These are phyloP conservation scores for Eretmocerus hayati DNA, from an alignment of 2,888 invertebrate species.

Conservation along the genomic window DNA sequence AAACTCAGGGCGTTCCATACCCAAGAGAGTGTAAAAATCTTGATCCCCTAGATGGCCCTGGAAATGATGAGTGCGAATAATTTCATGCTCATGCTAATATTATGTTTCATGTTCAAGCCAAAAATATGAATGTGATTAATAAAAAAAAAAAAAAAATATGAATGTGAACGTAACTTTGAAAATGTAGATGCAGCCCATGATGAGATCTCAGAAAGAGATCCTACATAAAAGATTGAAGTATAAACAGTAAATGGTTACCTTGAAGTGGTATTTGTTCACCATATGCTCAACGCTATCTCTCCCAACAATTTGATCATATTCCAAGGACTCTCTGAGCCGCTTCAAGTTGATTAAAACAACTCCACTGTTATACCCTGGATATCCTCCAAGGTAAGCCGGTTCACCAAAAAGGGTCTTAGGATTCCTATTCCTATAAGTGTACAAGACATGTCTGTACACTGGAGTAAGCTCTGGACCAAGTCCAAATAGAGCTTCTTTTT, in stretches of 20 bases:
- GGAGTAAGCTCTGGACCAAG: constrained; percentile 69
- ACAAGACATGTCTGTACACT: constrained; percentile 69
- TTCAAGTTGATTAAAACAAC: constrained; percentile 66
- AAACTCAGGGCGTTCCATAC: constrained; percentile 61
- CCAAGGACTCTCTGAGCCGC: constrained; percentile 56
- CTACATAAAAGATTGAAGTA: no score
- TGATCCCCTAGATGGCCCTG: constrained; percentile 75
- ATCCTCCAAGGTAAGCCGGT: constrained; percentile 50
- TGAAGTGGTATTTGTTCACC: constrained; percentile 58
- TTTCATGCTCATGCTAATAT: no score
- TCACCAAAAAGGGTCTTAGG: constrained; percentile 58
- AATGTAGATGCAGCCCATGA: no score
- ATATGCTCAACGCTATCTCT: constrained; percentile 51
- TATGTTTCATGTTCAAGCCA: no score
- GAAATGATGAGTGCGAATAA: no score
- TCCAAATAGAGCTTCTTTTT: constrained; percentile 59
- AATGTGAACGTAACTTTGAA: no score
- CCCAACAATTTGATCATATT: constrained; percentile 54
- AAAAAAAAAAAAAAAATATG: neutral
- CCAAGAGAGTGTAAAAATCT: constrained; percentile 69
- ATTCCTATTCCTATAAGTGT: constrained; percentile 58
- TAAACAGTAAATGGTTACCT: no score
- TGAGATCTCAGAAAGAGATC: no score
- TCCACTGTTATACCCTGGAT: constrained; percentile 77
- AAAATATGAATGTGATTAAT: neutral